Conservation (phyloP, 2,113 vertebrate species). For the Ictalurus punctatus region DNA sequence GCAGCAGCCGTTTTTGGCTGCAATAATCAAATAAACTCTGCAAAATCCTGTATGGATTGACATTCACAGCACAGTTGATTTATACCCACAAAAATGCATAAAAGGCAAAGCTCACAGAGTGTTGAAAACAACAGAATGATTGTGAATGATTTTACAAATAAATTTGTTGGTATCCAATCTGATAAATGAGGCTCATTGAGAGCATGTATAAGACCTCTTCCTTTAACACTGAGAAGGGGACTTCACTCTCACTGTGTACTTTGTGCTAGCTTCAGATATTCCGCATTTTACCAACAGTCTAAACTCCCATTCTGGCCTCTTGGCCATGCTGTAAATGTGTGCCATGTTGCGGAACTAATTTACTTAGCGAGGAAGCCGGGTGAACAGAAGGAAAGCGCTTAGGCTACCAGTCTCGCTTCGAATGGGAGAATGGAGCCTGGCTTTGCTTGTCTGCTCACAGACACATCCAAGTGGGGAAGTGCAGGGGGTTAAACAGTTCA, state of each 20-base stretch:
- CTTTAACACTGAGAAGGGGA: slow-evolving; percentile 4
- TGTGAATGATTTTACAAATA: not conserved
- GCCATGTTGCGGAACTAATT: slow-evolving; percentile 77
- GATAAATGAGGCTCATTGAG: not conserved
- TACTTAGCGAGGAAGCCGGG: slow-evolving; percentile 69
- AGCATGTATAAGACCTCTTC: not conserved
- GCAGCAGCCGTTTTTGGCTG: too few relatives aligned
- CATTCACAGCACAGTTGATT: not conserved
- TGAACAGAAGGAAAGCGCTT: slow-evolving; percentile 74
- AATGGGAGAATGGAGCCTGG: slow-evolving; percentile 76
- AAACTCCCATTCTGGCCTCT: slow-evolving; percentile 75
- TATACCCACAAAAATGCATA: not conserved
- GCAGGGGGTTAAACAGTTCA: slow-evolving; percentile 76
- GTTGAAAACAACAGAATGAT: not conserved
- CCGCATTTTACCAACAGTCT: slow-evolving; percentile 77
- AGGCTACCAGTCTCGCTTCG: slow-evolving; percentile 67
- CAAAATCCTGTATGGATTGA: too few relatives aligned
- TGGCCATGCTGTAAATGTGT: slow-evolving; percentile 71
- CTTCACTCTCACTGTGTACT: slow-evolving; percentile 66
- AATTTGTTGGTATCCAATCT: not conserved
- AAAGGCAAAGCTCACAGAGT: not conserved
- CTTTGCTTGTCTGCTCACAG: slow-evolving; percentile 70
- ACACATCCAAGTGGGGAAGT: slow-evolving; percentile 68
- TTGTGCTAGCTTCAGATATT: slow-evolving; percentile 73
- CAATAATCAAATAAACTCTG: too few relatives aligned